Evolutionary conservation across 2,888 invertebrate species (phyloP), one percentile per base, ranked within the genome.

Genomic region (Drosophila pullipes): DNA sequence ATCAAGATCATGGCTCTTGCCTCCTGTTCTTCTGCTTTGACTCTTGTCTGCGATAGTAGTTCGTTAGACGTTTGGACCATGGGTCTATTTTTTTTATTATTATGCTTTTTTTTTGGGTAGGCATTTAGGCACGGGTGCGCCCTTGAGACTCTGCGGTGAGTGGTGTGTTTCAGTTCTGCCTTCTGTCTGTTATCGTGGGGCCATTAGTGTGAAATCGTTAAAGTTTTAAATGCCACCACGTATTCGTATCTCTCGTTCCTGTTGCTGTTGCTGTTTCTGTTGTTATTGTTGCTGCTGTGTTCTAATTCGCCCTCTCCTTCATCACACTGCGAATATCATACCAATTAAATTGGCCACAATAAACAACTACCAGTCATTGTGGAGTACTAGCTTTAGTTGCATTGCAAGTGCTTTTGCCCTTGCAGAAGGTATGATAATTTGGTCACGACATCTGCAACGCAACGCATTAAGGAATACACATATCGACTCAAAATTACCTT

Each of bases 121-220:
- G 82, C 70, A 39, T 22, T 58, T 31, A 52, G 70, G 57, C 50
- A 60, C 60, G 54, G 81, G 62, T 65, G 60, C 58, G 81, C 81
- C 78, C 77, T 77, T 76, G 74, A 69, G 59, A 22, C 50, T 16
- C 33, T 53, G 53, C 11, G 41, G 13, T 60, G 47, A 47, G 39
- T 49, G 31, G 47, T 30, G 39, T 52, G 69, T 31, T 31, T 49
- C 25, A 33, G 11, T 50, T 30, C 30, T 30, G 49, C 49, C 35
- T 57, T 22, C 37, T 37, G 55, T 60, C 53, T 47, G 78, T 81
- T 78, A 89, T 90, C 89, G 85, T 58, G 64, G 76, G 78, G 85
- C 83, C 90, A 90, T 90, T 85, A 85, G 89, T 90, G 85, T 72
- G 90, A 83, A 85, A 85, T 85, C 89, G 85, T 85, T 90, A 88